These are phyloP conservation scores for Sceliomorpha sp. DNA, from an alignment of 2,888 invertebrate genomes.

Conservation along the genomic window DNA sequence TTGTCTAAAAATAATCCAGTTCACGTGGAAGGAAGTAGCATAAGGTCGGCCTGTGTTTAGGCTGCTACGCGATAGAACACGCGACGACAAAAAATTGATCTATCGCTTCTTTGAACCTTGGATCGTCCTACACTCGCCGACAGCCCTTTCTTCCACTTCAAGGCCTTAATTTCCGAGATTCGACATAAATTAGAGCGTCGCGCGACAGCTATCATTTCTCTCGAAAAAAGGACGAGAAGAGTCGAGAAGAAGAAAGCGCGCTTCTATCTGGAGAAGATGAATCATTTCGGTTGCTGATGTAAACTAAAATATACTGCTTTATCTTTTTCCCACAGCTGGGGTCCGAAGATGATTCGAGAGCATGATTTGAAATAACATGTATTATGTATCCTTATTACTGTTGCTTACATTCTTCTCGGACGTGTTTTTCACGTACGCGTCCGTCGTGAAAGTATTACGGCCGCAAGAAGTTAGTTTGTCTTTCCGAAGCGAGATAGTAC, in stretches of 20 bases:
- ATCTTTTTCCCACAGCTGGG: slow-evolving; percentile 34
- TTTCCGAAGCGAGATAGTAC: no score
- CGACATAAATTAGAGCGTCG: slow-evolving; percentile 30
- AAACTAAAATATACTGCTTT: slow-evolving; percentile 28
- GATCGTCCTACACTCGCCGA: slow-evolving; percentile 16
- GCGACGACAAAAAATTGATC: slow-evolving; percentile 53
- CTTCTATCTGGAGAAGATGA: slow-evolving; percentile 41
- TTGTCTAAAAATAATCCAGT: slow-evolving; percentile 43
- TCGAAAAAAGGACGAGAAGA: slow-evolving; percentile 21
- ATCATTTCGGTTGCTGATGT: slow-evolving; percentile 25
- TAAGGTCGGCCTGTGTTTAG: slow-evolving; percentile 19
- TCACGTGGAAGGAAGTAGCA: slow-evolving; percentile 55
- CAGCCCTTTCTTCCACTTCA: slow-evolving; percentile 16
- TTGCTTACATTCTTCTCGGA: slow-evolving; percentile 25
- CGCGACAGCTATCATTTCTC: slow-evolving; percentile 45
- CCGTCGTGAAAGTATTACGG: no score
- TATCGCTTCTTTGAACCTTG: slow-evolving; percentile 50
- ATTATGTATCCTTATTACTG: slow-evolving; percentile 4
- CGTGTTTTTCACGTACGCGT: no score
- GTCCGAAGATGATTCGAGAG: slow-evolving; percentile 34
- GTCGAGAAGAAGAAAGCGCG: slow-evolving; percentile 26
- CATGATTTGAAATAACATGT: slow-evolving; percentile 24
- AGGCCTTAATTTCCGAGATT: slow-evolving; percentile 36
- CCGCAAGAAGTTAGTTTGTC: no score
- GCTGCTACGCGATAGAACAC: slow-evolving; percentile 27